A percentile compares a stretch with the other conserved stretches of the same genome.
phyloP scores from a whole-genome alignment of 1,140 invertebrate species.

The Sitophilus oryzae region DNA sequence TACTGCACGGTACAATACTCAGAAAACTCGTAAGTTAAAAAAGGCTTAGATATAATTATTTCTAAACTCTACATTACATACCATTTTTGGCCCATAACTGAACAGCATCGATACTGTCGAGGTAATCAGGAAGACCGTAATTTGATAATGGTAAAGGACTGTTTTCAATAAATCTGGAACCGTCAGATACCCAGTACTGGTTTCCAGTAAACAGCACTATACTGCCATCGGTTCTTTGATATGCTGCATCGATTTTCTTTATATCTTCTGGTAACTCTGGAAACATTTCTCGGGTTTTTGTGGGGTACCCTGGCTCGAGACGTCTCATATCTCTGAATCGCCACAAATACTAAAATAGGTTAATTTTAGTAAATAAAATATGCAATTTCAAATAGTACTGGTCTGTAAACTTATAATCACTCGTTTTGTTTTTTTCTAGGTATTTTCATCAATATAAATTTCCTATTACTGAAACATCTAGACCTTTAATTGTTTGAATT shows the following conservation, averaged over 20 bases:
- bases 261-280: conserved; percentile 53
- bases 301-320: conserved; percentile 57
- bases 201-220: conserved; percentile 70
- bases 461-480: no score
- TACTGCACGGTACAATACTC: no score
- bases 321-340: conserved; percentile 48
- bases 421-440: no score
- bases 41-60: neutral
- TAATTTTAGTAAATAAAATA: no score
- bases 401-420: no score
- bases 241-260: conserved; percentile 65
- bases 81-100: conserved; percentile 57
- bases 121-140: conserved; percentile 55
- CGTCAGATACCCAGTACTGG: conserved; percentile 59
- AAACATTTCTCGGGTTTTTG: conserved; percentile 54
- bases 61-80: conserved; percentile 22
- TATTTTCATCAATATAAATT: no score
- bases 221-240: conserved; percentile 64
- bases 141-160: conserved; percentile 53
- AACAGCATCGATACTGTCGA: conserved; percentile 64
- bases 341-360: conserved; percentile 53
- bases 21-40: no score
- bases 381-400: no score
- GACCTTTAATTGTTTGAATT: no score
- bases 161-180: conserved; percentile 51